A percentile compares a stretch with the other conserved stretches of the same genome.
Evolutionary conservation across 2,113 vertebrate genomes (phyloP).

Genomic region (Python bivittatus): DNA sequence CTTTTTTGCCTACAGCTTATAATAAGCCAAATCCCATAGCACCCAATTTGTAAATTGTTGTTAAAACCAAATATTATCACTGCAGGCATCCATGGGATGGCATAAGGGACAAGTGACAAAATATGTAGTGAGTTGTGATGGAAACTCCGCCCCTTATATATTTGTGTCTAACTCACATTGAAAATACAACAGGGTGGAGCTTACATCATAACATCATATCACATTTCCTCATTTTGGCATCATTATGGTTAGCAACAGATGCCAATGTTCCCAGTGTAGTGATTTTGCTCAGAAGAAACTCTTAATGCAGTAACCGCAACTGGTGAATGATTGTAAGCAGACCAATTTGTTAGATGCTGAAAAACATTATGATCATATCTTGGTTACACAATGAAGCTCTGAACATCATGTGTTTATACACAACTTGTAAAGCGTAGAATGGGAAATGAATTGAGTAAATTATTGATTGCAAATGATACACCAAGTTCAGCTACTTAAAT

Average conservation of each 20-base stretch:
- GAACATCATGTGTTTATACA: not conserved
- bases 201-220: not conserved
- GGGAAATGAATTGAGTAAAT: not conserved
- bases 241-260: not conserved
- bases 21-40: not conserved
- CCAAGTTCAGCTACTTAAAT: not conserved
- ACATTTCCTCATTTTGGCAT: not conserved
- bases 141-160: not conserved
- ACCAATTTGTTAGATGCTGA: not conserved
- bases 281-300: not conserved
- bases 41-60: not conserved
- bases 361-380: not conserved
- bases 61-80: not conserved
- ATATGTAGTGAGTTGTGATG: not conserved
- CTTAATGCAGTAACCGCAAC: not conserved
- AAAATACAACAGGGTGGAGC: not conserved
- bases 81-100: not conserved
- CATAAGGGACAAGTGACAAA: not conserved
- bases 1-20: not conserved
- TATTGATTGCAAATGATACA: conserved; percentile 20
- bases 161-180: not conserved
- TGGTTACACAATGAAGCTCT: not conserved
- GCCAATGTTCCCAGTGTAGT: not conserved
- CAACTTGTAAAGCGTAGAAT: not conserved
- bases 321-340: not conserved